Evolutionary conservation across 2,113 vertebrate species (phyloP), one percentile per base, ranked within the genome.

Genomic region (Perca schrenkii): DNA sequence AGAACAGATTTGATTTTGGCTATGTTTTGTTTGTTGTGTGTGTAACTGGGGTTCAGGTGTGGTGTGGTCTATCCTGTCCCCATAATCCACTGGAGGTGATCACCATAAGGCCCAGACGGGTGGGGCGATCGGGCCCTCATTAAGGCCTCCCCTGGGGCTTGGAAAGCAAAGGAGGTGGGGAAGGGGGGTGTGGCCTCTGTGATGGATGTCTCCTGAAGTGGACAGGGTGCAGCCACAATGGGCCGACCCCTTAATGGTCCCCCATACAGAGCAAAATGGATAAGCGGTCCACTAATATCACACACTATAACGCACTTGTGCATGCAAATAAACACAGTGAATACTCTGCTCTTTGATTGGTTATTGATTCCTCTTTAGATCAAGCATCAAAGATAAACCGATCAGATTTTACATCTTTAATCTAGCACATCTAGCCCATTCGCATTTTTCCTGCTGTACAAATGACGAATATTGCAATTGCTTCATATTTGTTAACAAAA

Each of bases 121-220:
- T 88, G 79, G 89, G 83, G 94, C 70, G 79, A 95, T 92, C 91
- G 84, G 90, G 89, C 85, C 77, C 92, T 96, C 95, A 95, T 96
- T 95, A 96, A 90, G 86, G 36, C 25, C 86, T 94, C 94, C 85
- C 90, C 65, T 82, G 92, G 89, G 94, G 82, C 40, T 77, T 57
- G 47, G 28, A 43, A 70, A 60, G 57, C 40, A 47, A 49, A 84
- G 62, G 86, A 19, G 47, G 54, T 65, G 57, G 75, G 70, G 46
- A 61, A 62, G 68, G 58, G 77, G 57, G 73, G 61, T 84, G 68
- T 36, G 76, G 75, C 83, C 86, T 86, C 61, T 73, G 88, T 96
- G 95, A 96, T 95, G 92, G 94, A 96, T 96, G 94, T 94, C 89
- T 94, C 88, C 89, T 91, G 92, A 96, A 95, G 91, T 94, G 93